phyloP scores from a whole-genome alignment of 2,888 invertebrate species.

The Acanthosepion esculentum region DNA sequence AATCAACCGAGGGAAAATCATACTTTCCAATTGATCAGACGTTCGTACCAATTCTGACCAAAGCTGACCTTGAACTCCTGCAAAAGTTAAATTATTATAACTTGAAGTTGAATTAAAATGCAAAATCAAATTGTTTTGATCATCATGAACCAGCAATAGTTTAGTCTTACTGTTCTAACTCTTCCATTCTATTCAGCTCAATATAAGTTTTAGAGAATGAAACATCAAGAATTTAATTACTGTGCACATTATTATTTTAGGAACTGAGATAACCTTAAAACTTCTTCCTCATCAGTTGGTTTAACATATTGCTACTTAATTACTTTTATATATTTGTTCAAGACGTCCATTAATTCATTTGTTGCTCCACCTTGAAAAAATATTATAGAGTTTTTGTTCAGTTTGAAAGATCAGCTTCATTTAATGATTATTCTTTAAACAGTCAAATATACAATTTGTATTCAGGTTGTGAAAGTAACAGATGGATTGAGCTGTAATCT shows the following conservation, averaged over 20 bases:
- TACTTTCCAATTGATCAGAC: slow-evolving; percentile 64
- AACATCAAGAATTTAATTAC: background rate
- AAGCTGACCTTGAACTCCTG: slow-evolving; percentile 72
- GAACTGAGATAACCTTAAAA: too few species aligned
- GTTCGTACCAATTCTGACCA: slow-evolving; percentile 71
- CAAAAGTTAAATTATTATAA: background rate
- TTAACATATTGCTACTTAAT: too few species aligned
- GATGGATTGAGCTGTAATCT: too few species aligned
- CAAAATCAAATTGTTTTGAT: background rate
- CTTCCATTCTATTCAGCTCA: background rate
- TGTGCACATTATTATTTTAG: background rate
- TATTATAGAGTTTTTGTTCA: too few species aligned
- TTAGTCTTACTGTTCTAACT: background rate
- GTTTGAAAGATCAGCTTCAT: too few species aligned
- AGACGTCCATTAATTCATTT: too few species aligned
- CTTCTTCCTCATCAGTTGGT: too few species aligned
- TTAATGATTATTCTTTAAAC: too few species aligned
- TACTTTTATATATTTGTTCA: too few species aligned
- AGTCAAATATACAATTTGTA: too few species aligned
- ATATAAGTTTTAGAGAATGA: background rate
- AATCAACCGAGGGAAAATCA: slow-evolving; percentile 68
- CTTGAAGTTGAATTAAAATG: background rate
- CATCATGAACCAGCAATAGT: background rate
- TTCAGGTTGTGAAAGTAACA: too few species aligned
- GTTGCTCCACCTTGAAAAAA: too few species aligned